A percentile compares a stretch with the other conserved stretches of the same genome.
phyloP scores from a whole-genome alignment of 2,888 invertebrate genomes.

The Rhimphoctona megacephalus region DNA sequence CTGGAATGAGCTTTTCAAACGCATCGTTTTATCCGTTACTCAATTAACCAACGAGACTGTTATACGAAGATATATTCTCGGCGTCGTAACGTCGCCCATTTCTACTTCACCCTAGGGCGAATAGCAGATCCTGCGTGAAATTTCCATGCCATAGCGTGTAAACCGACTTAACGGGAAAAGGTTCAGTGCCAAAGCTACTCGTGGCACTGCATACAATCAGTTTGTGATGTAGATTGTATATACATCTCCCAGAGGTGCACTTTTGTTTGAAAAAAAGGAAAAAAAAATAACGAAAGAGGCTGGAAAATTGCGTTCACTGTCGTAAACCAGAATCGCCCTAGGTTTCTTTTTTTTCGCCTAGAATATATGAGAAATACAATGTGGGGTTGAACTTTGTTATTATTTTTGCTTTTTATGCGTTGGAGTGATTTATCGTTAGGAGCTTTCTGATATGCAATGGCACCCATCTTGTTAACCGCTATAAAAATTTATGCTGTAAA shows the following conservation, averaged over 20 bases:
- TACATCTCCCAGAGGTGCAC: not conserved
- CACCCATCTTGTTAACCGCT: not conserved
- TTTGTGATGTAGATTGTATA: not conserved
- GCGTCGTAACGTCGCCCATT: constrained; percentile 14
- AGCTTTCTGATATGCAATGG: not conserved
- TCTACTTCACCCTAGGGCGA: constrained; percentile 24
- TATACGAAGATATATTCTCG: constrained; percentile 10
- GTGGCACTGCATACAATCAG: not conserved
- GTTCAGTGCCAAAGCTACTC: constrained; percentile 26
- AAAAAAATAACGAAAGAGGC: not conserved
- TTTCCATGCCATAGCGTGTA: constrained; percentile 38
- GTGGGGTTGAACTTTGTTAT: not conserved
- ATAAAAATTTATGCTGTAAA: not conserved
- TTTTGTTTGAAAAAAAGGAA: not conserved
- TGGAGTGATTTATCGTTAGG: too few relatives aligned
- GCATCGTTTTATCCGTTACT: constrained; percentile 51
- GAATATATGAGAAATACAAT: not conserved
- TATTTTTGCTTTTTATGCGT: not conserved
- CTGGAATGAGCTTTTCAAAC: not conserved
- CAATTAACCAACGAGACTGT: constrained; percentile 50
- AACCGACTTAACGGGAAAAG: constrained; percentile 22
- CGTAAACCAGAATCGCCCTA: not conserved
- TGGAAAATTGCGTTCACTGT: not conserved
- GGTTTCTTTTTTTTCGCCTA: not conserved
- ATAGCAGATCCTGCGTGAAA: constrained; percentile 41